A percentile compares a stretch with the other conserved stretches of the same genome.
Evolutionary conservation across 2,888 invertebrate genomes (phyloP).

Genomic region (Drosophila helvetica): DNA sequence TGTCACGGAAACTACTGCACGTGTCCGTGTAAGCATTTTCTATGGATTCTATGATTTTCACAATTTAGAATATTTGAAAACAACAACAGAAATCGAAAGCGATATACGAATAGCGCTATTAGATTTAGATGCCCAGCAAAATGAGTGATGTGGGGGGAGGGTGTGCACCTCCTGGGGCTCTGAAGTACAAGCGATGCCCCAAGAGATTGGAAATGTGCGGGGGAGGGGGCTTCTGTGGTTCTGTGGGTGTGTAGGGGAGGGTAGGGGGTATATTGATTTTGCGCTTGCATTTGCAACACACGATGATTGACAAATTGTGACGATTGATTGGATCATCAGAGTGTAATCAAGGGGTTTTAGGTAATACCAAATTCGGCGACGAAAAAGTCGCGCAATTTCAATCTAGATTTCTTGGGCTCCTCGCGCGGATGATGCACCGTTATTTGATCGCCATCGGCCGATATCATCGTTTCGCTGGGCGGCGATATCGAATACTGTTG

Average conservation of each 20-base stretch:
- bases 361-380: conserved; percentile 91
- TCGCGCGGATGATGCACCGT: conserved; percentile 88
- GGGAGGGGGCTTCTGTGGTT: too few species aligned
- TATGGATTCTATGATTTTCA: not conserved
- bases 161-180: not conserved
- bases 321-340: conserved; percentile 17
- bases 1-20: not conserved
- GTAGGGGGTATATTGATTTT: not conserved
- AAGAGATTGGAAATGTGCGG: not conserved
- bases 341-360: conserved; percentile 23
- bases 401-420: conserved; percentile 90
- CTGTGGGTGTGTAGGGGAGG: too few species aligned
- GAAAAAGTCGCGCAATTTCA: conserved; percentile 94
- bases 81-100: not conserved
- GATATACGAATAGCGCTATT: not conserved
- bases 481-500: conserved; percentile 80
- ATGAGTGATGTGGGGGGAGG: too few species aligned
- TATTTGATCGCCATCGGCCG: conserved; percentile 83
- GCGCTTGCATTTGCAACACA: not conserved
- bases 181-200: not conserved
- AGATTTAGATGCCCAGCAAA: not conserved
- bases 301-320: not conserved
- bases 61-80: not conserved
- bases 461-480: conserved; percentile 81
- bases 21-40: not conserved